Percentiles rank a stretch among this genome's conserved stretches.
phyloP scores from a whole-genome alignment of 2,797 vertebrate species.

The Clamator glandarius region DNA sequence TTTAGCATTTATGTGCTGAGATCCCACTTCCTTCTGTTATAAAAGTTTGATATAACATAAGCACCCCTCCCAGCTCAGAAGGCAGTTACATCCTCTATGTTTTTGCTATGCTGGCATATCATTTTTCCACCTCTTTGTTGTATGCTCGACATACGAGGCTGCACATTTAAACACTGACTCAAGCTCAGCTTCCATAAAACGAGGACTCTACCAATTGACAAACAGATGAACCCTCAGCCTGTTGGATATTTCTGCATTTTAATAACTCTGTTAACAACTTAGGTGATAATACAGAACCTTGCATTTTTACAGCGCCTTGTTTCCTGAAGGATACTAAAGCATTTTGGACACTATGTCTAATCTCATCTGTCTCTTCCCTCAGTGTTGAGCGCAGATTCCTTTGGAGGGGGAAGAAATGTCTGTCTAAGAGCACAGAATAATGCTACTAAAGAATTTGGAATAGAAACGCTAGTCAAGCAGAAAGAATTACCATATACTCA shows the following conservation, averaged over 20 bases:
- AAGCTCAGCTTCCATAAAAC: neutral
- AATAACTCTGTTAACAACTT: neutral
- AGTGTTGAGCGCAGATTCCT: neutral
- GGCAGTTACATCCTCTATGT: neutral
- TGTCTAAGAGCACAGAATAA: neutral
- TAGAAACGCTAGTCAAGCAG: neutral
- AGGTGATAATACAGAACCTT: neutral
- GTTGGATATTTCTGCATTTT: neutral
- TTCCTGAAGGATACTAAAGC: slow-evolving; percentile 5
- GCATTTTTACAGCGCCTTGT: neutral
- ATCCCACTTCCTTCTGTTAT: neutral
- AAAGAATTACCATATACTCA: neutral
- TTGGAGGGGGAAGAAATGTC: neutral
- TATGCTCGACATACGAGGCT: neutral
- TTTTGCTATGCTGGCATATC: slow-evolving; percentile 2
- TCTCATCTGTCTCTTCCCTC: neutral
- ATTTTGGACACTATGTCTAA: neutral
- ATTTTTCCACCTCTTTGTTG: neutral
- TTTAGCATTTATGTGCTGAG: slow-evolving; percentile 24
- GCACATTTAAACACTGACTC: neutral
- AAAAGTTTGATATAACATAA: slow-evolving; percentile 52
- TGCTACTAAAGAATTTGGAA: neutral
- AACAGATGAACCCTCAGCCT: neutral
- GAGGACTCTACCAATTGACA: neutral
- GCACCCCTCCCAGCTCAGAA: slow-evolving; percentile 7